Evolutionary conservation across 2,113 vertebrate species (phyloP).

Genomic region (Scopus umbretta): DNA sequence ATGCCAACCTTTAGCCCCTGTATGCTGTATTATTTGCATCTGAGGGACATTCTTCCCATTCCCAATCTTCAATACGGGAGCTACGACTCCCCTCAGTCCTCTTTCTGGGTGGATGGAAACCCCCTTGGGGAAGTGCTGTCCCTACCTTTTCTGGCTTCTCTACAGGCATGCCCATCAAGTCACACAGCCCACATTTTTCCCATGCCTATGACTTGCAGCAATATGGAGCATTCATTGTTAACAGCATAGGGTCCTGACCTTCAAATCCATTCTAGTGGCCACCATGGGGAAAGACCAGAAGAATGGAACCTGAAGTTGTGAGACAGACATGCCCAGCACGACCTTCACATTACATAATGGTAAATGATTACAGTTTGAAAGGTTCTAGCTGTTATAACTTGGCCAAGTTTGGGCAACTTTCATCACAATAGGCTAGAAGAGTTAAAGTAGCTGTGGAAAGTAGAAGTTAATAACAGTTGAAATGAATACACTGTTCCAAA

Average conservation of each 20-base stretch:
- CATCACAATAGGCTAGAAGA: neutral
- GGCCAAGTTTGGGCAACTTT: neutral
- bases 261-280: neutral
- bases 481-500: neutral
- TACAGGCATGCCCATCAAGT: neutral
- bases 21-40: neutral
- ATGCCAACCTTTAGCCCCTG: neutral
- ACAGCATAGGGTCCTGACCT: neutral
- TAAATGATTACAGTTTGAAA: neutral
- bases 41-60: neutral
- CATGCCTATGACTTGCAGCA: neutral
- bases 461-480: neutral
- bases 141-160: neutral
- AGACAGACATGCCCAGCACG: neutral
- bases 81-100: neutral
- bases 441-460: neutral
- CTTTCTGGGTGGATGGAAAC: neutral
- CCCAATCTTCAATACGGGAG: neutral
- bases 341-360: rapidly evolving
- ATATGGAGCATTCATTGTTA: neutral
- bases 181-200: neutral
- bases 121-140: neutral
- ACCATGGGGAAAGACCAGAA: neutral
- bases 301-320: neutral
- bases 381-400: neutral